Evolutionary conservation across 1,140 invertebrate genomes (phyloP).

Genomic region (Sminthurides bifidus): DNA sequence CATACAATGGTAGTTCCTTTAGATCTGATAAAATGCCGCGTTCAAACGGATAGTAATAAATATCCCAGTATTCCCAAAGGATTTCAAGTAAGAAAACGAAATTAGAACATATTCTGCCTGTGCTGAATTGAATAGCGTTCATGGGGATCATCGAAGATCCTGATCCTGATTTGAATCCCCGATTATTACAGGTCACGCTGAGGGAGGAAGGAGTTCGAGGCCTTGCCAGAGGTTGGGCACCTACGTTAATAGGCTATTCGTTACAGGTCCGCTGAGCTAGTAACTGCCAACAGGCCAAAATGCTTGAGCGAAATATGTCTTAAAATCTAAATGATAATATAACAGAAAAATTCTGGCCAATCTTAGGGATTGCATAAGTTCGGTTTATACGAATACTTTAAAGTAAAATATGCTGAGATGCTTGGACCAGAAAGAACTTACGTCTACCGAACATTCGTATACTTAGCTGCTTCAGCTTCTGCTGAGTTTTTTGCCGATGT

Average conservation of each 20-base stretch:
- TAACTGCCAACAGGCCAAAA: too few species aligned
- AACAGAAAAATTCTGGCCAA: too few species aligned
- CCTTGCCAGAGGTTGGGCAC: not conserved
- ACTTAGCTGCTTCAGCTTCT: constrained; percentile 50
- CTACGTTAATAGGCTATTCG: not conserved
- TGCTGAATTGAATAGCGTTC: not conserved
- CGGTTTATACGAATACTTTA: constrained; percentile 72
- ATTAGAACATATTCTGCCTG: not conserved
- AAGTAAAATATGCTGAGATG: constrained; percentile 43
- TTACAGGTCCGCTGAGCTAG: too few species aligned
- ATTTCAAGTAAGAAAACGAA: constrained; percentile 36
- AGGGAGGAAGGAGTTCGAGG: too few species aligned
- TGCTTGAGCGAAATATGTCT: too few species aligned
- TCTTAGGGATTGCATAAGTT: constrained; percentile 63
- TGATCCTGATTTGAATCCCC: not conserved
- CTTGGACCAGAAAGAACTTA: constrained; percentile 49
- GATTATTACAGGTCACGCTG: too few species aligned
- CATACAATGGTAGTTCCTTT: constrained; percentile 53
- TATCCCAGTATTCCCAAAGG: constrained; percentile 45
- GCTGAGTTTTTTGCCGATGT: constrained; percentile 58
- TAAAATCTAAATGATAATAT: too few species aligned
- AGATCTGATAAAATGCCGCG: constrained; percentile 56
- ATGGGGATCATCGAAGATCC: not conserved
- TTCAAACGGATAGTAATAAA: constrained; percentile 50
- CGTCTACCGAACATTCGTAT: constrained; percentile 47